Evolutionary conservation across 2,888 invertebrate genomes (phyloP), one percentile per base, ranked within the genome.

Genomic region (Horisme vitalbata): DNA sequence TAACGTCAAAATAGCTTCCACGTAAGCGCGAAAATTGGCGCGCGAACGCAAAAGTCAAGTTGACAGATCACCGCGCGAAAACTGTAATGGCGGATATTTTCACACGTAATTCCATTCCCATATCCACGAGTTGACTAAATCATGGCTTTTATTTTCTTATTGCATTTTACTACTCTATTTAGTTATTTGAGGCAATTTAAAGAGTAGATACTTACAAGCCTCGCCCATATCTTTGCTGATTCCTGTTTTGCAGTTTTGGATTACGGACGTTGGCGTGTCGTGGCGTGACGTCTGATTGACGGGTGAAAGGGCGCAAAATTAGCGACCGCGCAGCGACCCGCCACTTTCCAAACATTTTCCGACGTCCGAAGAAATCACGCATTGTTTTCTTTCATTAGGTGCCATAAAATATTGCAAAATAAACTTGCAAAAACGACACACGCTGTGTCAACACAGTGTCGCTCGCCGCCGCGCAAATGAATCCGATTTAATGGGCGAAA

Each of bases 261-360:
- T 66, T 66, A 68, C 65, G 62, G 52, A 67, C 59, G 45, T 57
- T 61, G n/a, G n/a, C n/a, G n/a, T n/a, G n/a, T n/a, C n/a, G n/a
- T n/a, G n/a, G n/a, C n/a, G 57, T 75, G 85, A 85, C 85, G 73
- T 58, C 60, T 86, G 88, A 88, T 83, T 86, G 88, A 87, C 88
- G 75, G 80, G 82, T 79, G 81, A 87, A 87, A 88, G 85, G 79
- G 85, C 82, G 82, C 78, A 77, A 86, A 81, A 87, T 85, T 86
- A 84, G 83, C 74, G 61, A 68, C 52, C 60, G 62, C 61, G 57
- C 52, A 44, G 47, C 54, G 58, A 54, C 47, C 38, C 33, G 20
- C 62, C 64, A 59, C 61, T 61, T 68, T 63, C 60, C 57, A 59
- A 60, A 47, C 52, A 61, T 45, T 41, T 21, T 30, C 43, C 34